Evolutionary conservation across 2,797 vertebrate species (phyloP).

Genomic region (Psittacula derbiana): DNA sequence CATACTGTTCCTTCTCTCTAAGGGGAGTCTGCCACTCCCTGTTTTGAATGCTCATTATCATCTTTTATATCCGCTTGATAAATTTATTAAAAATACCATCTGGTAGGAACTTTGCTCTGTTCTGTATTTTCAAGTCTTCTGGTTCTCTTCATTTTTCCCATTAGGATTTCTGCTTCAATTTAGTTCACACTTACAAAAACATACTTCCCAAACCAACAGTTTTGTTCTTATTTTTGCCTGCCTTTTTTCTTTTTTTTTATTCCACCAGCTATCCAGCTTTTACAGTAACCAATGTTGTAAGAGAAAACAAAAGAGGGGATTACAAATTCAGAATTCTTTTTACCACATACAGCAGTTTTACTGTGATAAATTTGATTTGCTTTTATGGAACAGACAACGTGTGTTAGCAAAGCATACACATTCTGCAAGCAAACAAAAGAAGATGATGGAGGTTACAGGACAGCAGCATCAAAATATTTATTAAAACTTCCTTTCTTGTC

Average conservation of each 20-base stretch:
- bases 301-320: constrained; percentile 27
- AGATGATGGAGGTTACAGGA: not conserved
- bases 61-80: constrained; percentile 67
- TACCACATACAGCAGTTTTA: constrained; percentile 31
- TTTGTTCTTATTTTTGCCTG: not conserved
- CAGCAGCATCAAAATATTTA: constrained; percentile 10
- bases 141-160: constrained; percentile 34
- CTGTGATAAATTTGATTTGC: constrained; percentile 60
- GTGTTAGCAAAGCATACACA: constrained; percentile 43
- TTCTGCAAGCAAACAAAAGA: constrained; percentile 16
- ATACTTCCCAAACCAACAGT: constrained; percentile 36
- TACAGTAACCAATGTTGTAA: constrained; percentile 1
- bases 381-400: constrained; percentile 53
- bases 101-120: constrained; percentile 63
- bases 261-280: constrained; percentile 13
- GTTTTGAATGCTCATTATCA: constrained; percentile 65
- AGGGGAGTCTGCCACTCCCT: constrained; percentile 46
- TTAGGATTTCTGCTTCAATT: constrained; percentile 69
- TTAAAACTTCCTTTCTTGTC: constrained; percentile 39
- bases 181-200: constrained; percentile 69
- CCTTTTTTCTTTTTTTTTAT: not conserved
- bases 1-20: constrained; percentile 24
- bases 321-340: not conserved
- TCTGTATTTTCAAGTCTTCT: constrained; percentile 41
- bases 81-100: constrained; percentile 80